Percentiles rank a stretch among this genome's conserved stretches.
Conservation (phyloP, 1,140 invertebrate genomes). For the Periplaneta americana region DNA sequence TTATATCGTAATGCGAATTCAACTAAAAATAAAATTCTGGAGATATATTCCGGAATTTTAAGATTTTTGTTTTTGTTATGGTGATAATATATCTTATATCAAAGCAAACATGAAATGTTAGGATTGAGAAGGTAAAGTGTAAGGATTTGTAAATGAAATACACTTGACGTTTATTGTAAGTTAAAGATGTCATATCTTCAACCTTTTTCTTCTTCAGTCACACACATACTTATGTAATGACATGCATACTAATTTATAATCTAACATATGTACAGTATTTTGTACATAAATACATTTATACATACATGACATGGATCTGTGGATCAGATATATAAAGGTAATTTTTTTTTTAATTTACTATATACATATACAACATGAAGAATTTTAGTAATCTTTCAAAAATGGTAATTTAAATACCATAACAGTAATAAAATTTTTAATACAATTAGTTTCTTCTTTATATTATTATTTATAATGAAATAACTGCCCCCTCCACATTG, state of each 20-base stretch:
- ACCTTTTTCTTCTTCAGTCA: not conserved
- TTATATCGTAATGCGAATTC: too few relatives aligned
- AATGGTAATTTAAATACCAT: not conserved
- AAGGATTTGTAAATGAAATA: not conserved
- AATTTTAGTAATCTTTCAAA: not conserved
- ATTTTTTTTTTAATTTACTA: not conserved
- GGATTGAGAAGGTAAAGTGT: too few relatives aligned
- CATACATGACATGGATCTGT: not conserved
- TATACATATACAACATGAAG: constrained; percentile 5
- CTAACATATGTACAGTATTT: constrained; percentile 6
- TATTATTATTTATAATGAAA: not conserved
- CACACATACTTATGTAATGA: not conserved
- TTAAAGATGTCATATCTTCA: not conserved
- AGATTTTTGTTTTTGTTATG: too few relatives aligned
- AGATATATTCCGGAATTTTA: too few relatives aligned
- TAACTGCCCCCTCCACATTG: too few relatives aligned
- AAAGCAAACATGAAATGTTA: too few relatives aligned
- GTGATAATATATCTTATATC: too few relatives aligned
- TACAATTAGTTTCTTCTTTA: too few relatives aligned
- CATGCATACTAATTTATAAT: not conserved
- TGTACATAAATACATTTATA: constrained; percentile 11
- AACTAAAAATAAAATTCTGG: too few relatives aligned
- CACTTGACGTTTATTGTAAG: not conserved
- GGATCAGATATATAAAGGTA: not conserved
- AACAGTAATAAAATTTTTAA: not conserved